Evolutionary conservation across 1,140 invertebrate genomes (phyloP), one percentile per base, ranked within the genome.

Genomic region (Bilobella aurantiaca): DNA sequence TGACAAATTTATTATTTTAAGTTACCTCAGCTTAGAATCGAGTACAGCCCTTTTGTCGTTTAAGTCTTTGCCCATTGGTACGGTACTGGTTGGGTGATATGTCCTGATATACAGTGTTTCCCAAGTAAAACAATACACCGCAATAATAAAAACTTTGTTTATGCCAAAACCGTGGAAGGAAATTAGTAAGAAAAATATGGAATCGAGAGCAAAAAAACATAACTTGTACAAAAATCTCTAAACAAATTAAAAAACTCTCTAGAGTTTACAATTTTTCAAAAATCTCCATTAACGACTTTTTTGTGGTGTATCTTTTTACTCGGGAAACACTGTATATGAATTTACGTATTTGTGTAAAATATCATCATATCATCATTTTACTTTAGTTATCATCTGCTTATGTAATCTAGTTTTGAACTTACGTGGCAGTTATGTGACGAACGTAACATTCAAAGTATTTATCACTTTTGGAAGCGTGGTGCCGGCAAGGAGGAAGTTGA

Each of bases 51-150:
- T 66, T 16, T 21, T 46, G 58, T 91, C 88, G 1, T 72, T 78
- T 0, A 25, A n/a, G 8, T 73, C 65, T 0, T 84, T 82, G 0
- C 90, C 91, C 91, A 94, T 94, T 77, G 90, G 92, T 74, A 87
- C 88, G 0, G 90, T 92, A 0, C 90, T 89, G 1, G n/a, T n/a
- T 42, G 37, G 37, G 37, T 42, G 37, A n/a, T 42, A 42, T 12
- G 37, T 42, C n/a, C 37, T 42, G n/a, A 12, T 42, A 42, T n/a
- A 42, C 8, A 42, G 37, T n/a, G n/a, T n/a, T n/a, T n/a, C n/a
- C n/a, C n/a, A n/a, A n/a, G n/a, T n/a, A n/a, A n/a, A n/a, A n/a
- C n/a, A n/a, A n/a, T n/a, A n/a, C n/a, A n/a, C n/a, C n/a, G n/a
- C n/a, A n/a, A n/a, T n/a, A n/a, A n/a, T n/a, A n/a, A n/a, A n/a